Evolutionary conservation across 2,888 invertebrate genomes (phyloP).

Genomic region (Desoria tigrina): DNA sequence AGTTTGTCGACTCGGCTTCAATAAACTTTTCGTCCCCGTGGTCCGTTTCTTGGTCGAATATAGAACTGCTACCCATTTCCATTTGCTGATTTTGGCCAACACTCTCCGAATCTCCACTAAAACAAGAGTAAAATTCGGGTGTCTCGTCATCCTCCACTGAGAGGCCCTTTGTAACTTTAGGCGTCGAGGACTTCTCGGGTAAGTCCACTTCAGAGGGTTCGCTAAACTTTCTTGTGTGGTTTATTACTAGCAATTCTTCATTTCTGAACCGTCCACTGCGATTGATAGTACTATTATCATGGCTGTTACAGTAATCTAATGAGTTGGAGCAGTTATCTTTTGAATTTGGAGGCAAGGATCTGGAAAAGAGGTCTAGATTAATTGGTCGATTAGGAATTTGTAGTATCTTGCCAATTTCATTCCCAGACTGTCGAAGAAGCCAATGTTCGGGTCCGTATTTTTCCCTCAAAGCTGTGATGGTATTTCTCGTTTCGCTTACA

Average conservation of each 20-base stretch:
- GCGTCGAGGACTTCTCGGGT: neutral
- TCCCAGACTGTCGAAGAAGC: conserved; percentile 48
- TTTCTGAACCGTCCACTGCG: neutral
- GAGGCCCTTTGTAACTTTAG: neutral
- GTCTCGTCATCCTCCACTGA: neutral
- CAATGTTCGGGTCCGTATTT: conserved; percentile 52
- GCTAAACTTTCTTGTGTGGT: neutral
- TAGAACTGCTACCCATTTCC: conserved; percentile 16
- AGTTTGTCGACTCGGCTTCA: conserved; percentile 28
- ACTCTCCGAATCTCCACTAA: neutral
- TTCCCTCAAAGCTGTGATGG: conserved; percentile 44
- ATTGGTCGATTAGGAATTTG: conserved; percentile 44
- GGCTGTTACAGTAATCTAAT: too few relatives aligned
- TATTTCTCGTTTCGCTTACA: conserved; percentile 28
- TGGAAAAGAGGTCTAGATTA: conserved; percentile 5
- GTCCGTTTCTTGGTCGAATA: conserved; percentile 36
- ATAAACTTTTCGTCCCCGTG: conserved; percentile 38
- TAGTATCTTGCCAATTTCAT: conserved; percentile 47
- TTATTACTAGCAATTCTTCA: conserved; percentile 3
- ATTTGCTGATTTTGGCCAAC: neutral
- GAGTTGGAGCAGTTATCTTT: neutral
- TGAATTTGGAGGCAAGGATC: conserved; percentile 6
- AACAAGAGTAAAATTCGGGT: neutral
- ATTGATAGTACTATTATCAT: too few relatives aligned
- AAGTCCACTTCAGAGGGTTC: neutral